A percentile compares a stretch with the other conserved stretches of the same genome.
phyloP scores from a whole-genome alignment of 2,113 vertebrate species.

The Cyprinodon brontotheroides region DNA sequence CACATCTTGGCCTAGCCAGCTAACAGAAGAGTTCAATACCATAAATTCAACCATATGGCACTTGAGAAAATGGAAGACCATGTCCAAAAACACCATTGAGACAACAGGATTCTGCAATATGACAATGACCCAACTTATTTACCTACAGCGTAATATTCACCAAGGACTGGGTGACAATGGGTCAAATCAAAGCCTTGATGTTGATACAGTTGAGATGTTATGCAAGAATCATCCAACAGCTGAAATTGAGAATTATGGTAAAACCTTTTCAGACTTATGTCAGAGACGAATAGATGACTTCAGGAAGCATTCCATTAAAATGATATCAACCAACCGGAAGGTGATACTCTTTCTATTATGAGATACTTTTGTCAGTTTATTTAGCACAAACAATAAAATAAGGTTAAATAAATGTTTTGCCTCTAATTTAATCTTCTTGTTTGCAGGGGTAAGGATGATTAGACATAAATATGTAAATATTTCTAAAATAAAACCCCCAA shows the following conservation, averaged over 20 bases:
- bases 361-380: background rate
- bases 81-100: background rate
- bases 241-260: background rate
- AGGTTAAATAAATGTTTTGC: background rate
- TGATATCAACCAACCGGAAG: background rate
- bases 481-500: background rate
- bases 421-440: too few relatives aligned
- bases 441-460: background rate
- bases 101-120: background rate
- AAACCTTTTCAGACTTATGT: background rate
- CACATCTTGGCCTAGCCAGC: too few relatives aligned
- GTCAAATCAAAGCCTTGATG: background rate
- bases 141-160: background rate
- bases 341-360: background rate
- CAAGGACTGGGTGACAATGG: background rate
- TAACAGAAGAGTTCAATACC: background rate
- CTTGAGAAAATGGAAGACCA: background rate
- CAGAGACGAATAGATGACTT: background rate
- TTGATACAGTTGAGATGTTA: background rate
- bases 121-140: background rate
- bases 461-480: background rate
- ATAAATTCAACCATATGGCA: background rate
- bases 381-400: background rate
- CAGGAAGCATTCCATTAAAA: background rate
- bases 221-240: background rate